phyloP scores from a whole-genome alignment of 2,888 invertebrate genomes.

The Drosophila vallismaia region DNA sequence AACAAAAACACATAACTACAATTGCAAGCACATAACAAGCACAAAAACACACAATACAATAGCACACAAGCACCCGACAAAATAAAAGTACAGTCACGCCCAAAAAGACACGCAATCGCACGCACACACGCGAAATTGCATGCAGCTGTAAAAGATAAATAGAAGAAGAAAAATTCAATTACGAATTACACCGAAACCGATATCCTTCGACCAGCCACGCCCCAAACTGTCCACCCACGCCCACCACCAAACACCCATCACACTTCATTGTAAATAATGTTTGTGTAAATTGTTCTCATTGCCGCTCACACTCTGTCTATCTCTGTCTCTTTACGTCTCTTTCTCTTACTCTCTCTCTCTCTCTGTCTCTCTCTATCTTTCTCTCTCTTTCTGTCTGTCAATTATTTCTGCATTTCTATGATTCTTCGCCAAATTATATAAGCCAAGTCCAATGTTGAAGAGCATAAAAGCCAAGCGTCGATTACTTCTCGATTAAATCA shows the following conservation, averaged over 20 bases:
- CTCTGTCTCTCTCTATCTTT: conserved; percentile 31
- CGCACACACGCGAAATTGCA: conserved; percentile 52
- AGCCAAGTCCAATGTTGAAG: conserved; percentile 48
- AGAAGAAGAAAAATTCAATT: conserved; percentile 15
- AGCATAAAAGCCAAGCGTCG: conserved; percentile 76
- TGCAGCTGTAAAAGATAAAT: conserved; percentile 46
- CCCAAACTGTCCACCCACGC: conserved; percentile 9
- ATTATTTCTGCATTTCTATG: conserved; percentile 10
- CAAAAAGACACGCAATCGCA: conserved; percentile 30
- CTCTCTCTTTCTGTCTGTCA: conserved; percentile 25
- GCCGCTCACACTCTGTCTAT: conserved; percentile 51
- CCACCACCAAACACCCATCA: conserved; percentile 32
- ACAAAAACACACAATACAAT: conserved; percentile 26
- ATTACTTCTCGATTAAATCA: conserved; percentile 66
- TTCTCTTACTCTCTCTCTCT: conserved; percentile 19
- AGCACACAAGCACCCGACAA: conserved; percentile 21
- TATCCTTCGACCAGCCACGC: conserved; percentile 16
- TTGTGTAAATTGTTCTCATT: conserved; percentile 52
- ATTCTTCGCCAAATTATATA: conserved; percentile 16
- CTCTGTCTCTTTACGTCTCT: conserved; percentile 20
- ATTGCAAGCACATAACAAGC: conserved; percentile 10
- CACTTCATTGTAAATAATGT: conserved; percentile 72
- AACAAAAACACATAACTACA: conserved; percentile 10
- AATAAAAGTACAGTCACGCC: conserved; percentile 26
- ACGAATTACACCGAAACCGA: conserved; percentile 30